Evolutionary conservation across 2,797 vertebrate species (phyloP).

Genomic region (Falco cherrug): DNA sequence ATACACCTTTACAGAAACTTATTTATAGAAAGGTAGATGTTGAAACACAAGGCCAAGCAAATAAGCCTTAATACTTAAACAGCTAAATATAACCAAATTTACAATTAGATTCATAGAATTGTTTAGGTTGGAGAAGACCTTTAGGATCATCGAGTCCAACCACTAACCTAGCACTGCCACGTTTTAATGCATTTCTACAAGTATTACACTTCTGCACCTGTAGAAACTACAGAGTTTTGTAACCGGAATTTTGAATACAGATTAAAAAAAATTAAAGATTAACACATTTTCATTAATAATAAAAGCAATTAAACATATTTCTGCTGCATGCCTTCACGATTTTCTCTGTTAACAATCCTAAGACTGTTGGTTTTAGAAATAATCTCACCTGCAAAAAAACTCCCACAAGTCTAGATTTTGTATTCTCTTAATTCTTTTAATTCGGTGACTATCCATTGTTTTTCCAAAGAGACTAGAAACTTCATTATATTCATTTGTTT

Average conservation of each 20-base stretch:
- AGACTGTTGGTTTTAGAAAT: constrained; percentile 43
- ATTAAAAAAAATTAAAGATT: neutral
- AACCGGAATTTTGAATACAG: neutral
- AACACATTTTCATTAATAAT: neutral
- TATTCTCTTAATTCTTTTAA: constrained; percentile 94
- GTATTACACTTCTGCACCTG: neutral
- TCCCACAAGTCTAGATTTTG: constrained; percentile 98
- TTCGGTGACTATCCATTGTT: constrained; percentile 89
- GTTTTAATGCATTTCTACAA: neutral
- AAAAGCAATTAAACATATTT: neutral
- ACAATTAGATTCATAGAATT: too few species aligned
- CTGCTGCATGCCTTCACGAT: neutral
- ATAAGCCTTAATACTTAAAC: neutral
- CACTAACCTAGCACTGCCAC: too few species aligned
- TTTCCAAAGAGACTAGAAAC: constrained; percentile 91
- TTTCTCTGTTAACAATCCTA: constrained; percentile 9
- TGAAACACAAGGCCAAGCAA: neutral
- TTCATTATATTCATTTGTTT: constrained; percentile 94
- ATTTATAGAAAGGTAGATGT: neutral
- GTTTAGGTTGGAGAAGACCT: too few species aligned
- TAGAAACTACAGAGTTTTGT: neutral
- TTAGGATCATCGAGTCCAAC: too few species aligned
- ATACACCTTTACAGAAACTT: neutral
- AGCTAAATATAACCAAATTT: neutral
- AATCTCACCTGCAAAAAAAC: constrained; percentile 93